Percentiles rank a stretch among this genome's conserved stretches.
These are phyloP conservation scores for Polydesmus complanatus DNA, from an alignment of 2,888 invertebrate genomes.

Conservation along the genomic window DNA sequence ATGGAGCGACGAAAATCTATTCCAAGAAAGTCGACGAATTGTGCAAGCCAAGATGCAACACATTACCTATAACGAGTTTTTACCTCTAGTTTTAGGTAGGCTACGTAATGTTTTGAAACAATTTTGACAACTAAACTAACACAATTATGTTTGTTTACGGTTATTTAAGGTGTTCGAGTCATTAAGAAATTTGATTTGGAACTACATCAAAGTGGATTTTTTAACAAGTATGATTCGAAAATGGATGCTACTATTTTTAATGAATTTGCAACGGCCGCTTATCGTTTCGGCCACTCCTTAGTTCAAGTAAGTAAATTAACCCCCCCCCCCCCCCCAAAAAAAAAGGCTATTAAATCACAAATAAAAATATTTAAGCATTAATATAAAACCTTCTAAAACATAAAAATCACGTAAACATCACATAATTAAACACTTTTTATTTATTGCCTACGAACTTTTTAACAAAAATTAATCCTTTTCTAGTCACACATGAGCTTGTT, in stretches of 20 bases:
- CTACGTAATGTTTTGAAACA: too few relatives aligned
- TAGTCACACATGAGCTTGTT: too few relatives aligned
- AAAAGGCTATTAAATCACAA: too few relatives aligned
- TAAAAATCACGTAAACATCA: too few relatives aligned
- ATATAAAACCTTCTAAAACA: too few relatives aligned
- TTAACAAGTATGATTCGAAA: conserved; percentile 66
- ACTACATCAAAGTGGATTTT: conserved; percentile 40
- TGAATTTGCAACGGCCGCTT: conserved; percentile 81
- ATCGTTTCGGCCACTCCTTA: conserved; percentile 62
- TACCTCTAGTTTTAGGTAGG: conserved; percentile 36
- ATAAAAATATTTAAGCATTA: too few relatives aligned
- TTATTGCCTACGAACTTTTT: too few relatives aligned
- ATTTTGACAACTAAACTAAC: not conserved
- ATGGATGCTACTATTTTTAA: conserved; percentile 80
- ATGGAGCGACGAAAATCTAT: conserved; percentile 85
- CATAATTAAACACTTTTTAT: too few relatives aligned
- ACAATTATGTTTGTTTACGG: not conserved
- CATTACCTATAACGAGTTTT: conserved; percentile 34
- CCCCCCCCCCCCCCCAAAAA: too few relatives aligned
- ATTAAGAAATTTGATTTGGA: not conserved
- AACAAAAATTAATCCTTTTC: too few relatives aligned
- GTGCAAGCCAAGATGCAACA: conserved; percentile 32
- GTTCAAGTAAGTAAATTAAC: not conserved
- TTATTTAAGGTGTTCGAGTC: too few relatives aligned
- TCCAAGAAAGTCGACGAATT: conserved; percentile 43